Base-by-base conservation (phyloP, 2,797 vertebrate genomes). In the Emys orbicularis region DNA sequence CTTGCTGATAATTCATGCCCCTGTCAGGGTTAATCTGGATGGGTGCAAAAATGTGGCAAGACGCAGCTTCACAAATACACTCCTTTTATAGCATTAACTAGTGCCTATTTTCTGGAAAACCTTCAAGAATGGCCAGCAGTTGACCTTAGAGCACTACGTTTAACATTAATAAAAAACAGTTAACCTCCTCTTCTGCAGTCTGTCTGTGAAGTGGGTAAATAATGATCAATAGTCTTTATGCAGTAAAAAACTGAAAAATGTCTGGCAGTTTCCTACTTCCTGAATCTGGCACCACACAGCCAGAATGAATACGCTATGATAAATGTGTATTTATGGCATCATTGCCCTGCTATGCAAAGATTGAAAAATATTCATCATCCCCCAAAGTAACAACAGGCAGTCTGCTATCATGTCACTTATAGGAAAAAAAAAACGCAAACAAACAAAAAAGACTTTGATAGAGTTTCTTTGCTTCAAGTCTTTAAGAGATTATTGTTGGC, bases 11-110 rank as follows among this genome's bases (percentile, higher is more conserved):
- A 68, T 19, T 68, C 61, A 68, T 68, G 34, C 16, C 18, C 18
- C 7, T 54, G 9, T 12, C 4, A 18, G 12, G 18, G 50, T n/a
- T 23, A 89, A 41, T 7, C 12, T 0, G 0, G 5, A 2, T n/a
- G 3, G 13, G n/a, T 87, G 6, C 13, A n/a, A 56, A 68, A 37
- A 2, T 61, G 37, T 2, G 10, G 8, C 10, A 0, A 1, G 10
- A 47, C 3, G 65, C 53, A 6, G 2, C 2, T 18, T 47, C 4
- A 31, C 3, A 44, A 44, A 88, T 18, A 41, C 21, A 76, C 18
- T 76, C 21, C 25, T 76, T 76, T 25, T 76, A 15, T 44, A 72
- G 37, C 68, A 47, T 15, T 44, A 27, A 47, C 41, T 6, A 27
- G 41, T 44, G 25, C 12, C 72, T 15, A 15, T 76, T 44, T 44